These are phyloP conservation scores for Lota lota DNA, from an alignment of 2,113 vertebrate genomes.

Conservation along the genomic window DNA sequence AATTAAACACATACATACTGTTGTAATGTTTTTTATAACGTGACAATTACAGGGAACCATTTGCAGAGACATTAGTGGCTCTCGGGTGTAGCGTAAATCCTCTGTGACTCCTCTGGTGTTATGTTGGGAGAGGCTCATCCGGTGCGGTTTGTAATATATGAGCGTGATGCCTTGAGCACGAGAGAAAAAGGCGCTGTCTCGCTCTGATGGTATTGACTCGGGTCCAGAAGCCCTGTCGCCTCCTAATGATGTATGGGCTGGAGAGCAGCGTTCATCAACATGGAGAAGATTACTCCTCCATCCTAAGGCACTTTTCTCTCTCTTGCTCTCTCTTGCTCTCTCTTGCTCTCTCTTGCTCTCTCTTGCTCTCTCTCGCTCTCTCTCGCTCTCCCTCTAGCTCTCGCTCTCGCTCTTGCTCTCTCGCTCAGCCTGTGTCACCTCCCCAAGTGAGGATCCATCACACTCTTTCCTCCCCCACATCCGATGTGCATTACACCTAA, in stretches of 20 bases:
- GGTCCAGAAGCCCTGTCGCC: conserved; percentile 36
- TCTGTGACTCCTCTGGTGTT: background rate
- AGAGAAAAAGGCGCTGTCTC: background rate
- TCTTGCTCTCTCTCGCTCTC: too few species aligned
- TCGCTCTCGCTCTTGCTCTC: too few species aligned
- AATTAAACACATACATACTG: too few species aligned
- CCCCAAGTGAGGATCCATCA: conserved; percentile 29
- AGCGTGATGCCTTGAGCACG: conserved; percentile 5
- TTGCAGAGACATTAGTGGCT: too few species aligned
- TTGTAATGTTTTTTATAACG: too few species aligned
- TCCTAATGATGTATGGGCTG: conserved; percentile 47
- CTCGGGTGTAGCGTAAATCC: background rate
- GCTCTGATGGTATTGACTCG: conserved; percentile 39
- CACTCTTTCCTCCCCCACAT: conserved; percentile 2
- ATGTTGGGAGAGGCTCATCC: background rate
- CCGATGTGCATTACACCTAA: background rate
- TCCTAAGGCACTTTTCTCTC: conserved; percentile 32
- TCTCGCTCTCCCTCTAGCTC: too few species aligned
- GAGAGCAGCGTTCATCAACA: conserved; percentile 45
- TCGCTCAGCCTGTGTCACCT: conserved; percentile 14
- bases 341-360: too few species aligned
- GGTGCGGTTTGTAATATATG: conserved; percentile 7
- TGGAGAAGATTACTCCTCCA: conserved; percentile 46
- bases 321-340: conserved; percentile 9
- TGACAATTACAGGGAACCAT: too few species aligned